These are phyloP conservation scores for Oreotragus oreotragus DNA, from an alignment of 2,113 vertebrate genomes.

Conservation along the genomic window DNA sequence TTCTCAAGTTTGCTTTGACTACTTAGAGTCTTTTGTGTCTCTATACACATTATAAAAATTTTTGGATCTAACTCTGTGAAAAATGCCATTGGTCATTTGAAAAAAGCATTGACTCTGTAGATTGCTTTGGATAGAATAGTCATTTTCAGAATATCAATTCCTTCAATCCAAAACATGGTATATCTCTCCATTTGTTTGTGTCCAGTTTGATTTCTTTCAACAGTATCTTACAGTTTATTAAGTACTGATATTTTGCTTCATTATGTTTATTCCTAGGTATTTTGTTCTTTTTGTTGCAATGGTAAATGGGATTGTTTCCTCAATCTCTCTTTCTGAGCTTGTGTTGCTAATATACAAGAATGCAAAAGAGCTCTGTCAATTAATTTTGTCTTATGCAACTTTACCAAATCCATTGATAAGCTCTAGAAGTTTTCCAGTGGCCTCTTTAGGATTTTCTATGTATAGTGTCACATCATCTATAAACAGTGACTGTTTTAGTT, in stretches of 20 bases:
- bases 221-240: neutral
- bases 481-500: neutral
- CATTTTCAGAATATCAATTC: neutral
- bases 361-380: neutral
- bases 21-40: neutral
- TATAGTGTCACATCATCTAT: neutral
- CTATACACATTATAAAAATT: neutral
- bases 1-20: neutral
- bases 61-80: neutral
- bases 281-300: neutral
- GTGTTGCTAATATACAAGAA: neutral
- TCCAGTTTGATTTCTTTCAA: neutral
- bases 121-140: neutral
- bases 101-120: neutral
- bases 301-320: neutral
- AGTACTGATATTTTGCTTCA: neutral
- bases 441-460: neutral
- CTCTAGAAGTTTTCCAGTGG: neutral
- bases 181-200: neutral
- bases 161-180: neutral
- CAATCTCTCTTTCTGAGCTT: neutral
- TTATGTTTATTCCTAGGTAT: neutral
- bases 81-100: neutral
- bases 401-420: neutral
- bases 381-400: neutral